Conservation (phyloP, 1,140 invertebrate genomes). For the Copidosoma floridanum region DNA sequence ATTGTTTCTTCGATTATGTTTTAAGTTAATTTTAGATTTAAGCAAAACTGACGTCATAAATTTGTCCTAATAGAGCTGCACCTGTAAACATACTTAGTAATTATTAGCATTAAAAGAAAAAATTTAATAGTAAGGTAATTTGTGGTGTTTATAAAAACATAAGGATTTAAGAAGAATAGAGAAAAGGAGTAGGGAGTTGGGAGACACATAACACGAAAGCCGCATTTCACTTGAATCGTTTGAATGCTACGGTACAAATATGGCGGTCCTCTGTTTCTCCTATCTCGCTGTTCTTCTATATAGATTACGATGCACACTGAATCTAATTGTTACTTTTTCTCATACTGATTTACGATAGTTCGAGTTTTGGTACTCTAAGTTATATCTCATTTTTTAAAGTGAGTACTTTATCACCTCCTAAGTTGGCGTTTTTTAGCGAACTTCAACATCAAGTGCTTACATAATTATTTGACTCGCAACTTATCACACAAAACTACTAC, state of each 20-base stretch:
- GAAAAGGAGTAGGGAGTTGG: constrained; percentile 11
- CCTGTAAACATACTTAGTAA: constrained; percentile 18
- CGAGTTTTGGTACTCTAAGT: too few species aligned
- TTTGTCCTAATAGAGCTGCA: constrained; percentile 5
- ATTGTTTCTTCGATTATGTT: constrained; percentile 25
- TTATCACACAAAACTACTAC: constrained; percentile 8
- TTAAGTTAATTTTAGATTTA: not conserved
- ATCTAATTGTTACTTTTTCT: constrained; percentile 9
- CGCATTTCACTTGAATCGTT: constrained; percentile 6
- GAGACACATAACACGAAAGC: constrained; percentile 18
- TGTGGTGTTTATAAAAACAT: too few species aligned
- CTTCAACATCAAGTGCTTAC: constrained; percentile 5
- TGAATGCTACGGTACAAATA: constrained; percentile 15
- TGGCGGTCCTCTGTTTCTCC: constrained; percentile 8
- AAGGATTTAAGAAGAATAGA: not conserved
- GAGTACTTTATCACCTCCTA: not conserved
- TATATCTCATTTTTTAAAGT: too few species aligned
- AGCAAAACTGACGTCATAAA: not conserved
- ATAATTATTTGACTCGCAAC: not conserved
- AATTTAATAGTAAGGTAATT: constrained; percentile 3
- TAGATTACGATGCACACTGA: constrained; percentile 13
- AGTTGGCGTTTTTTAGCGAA: not conserved
- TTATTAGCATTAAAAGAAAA: not conserved
- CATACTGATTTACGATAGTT: not conserved
- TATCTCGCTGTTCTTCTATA: constrained; percentile 13